Conservation (phyloP, 1,140 invertebrate genomes). For the Eriocheir sinensis region DNA sequence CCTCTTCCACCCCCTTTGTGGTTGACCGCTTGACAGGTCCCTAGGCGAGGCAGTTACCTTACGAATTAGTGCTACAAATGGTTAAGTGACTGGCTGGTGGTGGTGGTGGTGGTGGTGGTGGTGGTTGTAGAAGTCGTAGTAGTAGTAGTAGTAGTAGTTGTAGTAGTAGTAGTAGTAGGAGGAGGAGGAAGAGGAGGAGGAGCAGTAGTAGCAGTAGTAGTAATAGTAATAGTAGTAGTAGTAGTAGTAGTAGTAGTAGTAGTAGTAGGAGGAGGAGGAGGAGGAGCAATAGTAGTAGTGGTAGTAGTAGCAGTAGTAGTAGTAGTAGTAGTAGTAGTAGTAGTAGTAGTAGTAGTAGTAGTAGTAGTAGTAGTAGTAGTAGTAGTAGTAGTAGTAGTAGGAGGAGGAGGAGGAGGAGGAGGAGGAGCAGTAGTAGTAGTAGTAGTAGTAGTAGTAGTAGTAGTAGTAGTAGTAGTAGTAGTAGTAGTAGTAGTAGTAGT, state of each 20-base stretch:
- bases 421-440: background rate
- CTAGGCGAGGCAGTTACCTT: too few relatives aligned
- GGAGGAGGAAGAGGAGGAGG: background rate
- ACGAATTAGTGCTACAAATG: too few relatives aligned
- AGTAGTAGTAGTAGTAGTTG: background rate
- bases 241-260: too few relatives aligned
- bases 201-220: background rate
- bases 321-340: constrained; percentile 24
- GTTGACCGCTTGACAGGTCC: too few relatives aligned
- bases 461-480: background rate
- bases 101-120: too few relatives aligned
- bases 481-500: constrained; percentile 18
- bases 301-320: background rate
- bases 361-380: background rate
- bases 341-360: constrained; percentile 17
- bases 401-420: background rate
- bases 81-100: too few relatives aligned
- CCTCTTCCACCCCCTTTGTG: too few relatives aligned
- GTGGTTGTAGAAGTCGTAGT: background rate
- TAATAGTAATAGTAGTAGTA: background rate
- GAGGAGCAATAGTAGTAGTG: background rate
- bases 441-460: constrained; percentile 1
- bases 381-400: background rate
- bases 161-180: background rate
- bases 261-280: background rate